Evolutionary conservation across 2,113 vertebrate species (phyloP), one percentile per base, ranked within the genome.

Genomic region (Amphilophus citrinellus): DNA sequence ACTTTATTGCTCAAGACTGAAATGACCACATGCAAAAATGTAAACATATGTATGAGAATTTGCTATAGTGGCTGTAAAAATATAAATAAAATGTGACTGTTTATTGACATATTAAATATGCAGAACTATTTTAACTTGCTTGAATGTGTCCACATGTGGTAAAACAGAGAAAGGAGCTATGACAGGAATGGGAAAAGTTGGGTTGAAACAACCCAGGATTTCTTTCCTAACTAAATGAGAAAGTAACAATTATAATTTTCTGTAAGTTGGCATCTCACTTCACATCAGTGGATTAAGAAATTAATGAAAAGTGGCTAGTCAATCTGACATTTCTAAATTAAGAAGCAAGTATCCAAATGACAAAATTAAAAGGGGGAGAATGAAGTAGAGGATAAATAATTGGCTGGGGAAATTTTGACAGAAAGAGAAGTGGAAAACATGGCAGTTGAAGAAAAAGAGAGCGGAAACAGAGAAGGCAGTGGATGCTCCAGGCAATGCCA

Each of bases 401-500:
- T 91, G 87, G 82, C 87, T 47, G 65, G 83, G 87, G 85, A 87
- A 87, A 81, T 86, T 87, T 65, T 85, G 75, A 87, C 71, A 65
- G 79, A 89, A 80, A 83, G 37, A 83, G 50, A 90, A 89, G 90
- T 71, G 63, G 56, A 88, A 91, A 91, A 86, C 84, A 84, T 82
- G 84, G 80, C 88, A 90, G 89, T 76, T 81, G 87, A 93, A 63
- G 82, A 88, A 60, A 82, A 80, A 80, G 71, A 82, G 80, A 91
- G 65, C 68, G 61, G 58, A 90, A 91, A 90, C 79, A 88, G 87
- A 85, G 84, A 85, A 47, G 87, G 89, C 84, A 75, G 88, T 1
- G 56, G 86, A 85, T 15, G 91, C 95, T 93, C 78, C 88, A 88
- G 93, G 93, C 92, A 50, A 84, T 91, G 88, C 93, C 95, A 95